These are phyloP conservation scores for Drosophila maculinotata DNA, from an alignment of 2,888 invertebrate genomes.

Conservation along the genomic window DNA sequence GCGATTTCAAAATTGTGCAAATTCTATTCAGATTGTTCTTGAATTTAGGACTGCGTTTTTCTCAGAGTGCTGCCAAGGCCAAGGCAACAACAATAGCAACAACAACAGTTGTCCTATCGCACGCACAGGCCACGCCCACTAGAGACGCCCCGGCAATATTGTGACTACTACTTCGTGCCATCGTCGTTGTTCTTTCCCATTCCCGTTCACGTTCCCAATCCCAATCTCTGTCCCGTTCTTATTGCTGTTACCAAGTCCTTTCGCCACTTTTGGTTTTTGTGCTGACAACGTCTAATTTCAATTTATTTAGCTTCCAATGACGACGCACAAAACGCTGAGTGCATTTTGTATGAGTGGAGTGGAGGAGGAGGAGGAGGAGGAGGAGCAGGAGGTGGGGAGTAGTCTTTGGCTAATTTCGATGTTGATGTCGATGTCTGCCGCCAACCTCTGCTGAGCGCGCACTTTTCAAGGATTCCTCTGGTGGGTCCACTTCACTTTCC, in stretches of 20 bases:
- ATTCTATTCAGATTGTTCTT: no score
- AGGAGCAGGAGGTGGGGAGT: background rate
- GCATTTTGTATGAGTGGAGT: constrained; percentile 29
- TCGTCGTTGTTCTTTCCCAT: background rate
- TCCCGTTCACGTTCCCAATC: no score
- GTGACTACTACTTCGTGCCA: constrained; percentile 30
- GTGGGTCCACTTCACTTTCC: background rate
- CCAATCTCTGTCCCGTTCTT: background rate
- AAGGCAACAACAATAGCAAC: background rate
- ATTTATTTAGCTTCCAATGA: constrained; percentile 78
- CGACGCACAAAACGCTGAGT: constrained; percentile 71
- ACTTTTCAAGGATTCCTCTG: constrained; percentile 45
- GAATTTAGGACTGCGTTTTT: no score
- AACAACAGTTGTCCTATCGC: constrained; percentile 32
- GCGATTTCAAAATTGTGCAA: no score
- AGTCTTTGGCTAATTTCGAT: constrained; percentile 49
- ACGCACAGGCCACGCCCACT: constrained; percentile 39
- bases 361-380: background rate
- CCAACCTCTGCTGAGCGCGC: constrained; percentile 48
- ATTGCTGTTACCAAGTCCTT: constrained; percentile 7
- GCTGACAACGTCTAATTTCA: constrained; percentile 78
- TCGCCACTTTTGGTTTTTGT: constrained; percentile 63
- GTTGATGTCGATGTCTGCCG: constrained; percentile 51
- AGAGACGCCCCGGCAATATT: constrained; percentile 47
- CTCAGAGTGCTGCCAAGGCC: no score